phyloP scores from a whole-genome alignment of 2,888 invertebrate species.

The Cheilosia impressa region DNA sequence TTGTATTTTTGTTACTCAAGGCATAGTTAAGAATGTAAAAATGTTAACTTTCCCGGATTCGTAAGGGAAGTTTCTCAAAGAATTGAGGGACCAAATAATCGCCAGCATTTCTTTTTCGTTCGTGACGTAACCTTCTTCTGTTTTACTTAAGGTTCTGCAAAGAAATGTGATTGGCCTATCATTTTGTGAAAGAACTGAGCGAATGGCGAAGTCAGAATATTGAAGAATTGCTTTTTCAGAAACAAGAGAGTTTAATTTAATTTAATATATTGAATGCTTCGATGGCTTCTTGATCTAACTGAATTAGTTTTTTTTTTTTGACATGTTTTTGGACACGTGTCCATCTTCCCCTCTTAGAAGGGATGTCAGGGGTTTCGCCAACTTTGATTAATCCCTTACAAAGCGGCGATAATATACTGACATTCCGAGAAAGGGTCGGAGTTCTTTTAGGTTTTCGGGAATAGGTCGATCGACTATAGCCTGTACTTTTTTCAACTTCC shows the following conservation, averaged over 20 bases:
- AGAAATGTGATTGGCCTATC: slow-evolving; percentile 35
- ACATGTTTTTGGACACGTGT: too few relatives aligned
- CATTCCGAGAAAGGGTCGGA: neutral
- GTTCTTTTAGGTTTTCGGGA: too few relatives aligned
- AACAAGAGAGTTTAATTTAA: slow-evolving; percentile 41
- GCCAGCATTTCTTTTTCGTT: slow-evolving; percentile 63
- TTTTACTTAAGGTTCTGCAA: slow-evolving; percentile 39
- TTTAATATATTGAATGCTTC: slow-evolving; percentile 1
- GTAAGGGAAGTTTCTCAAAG: slow-evolving; percentile 54
- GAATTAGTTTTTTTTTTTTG: neutral
- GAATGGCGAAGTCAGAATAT: neutral
- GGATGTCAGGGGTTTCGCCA: too few relatives aligned
- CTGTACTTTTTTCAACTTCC: too few relatives aligned
- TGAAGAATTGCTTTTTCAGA: slow-evolving; percentile 41
- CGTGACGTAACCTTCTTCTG: slow-evolving; percentile 46
- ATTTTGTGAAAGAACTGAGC: neutral
- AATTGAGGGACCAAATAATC: slow-evolving; percentile 37
- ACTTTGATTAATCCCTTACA: neutral
- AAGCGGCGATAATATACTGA: too few relatives aligned
- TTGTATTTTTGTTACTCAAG: too few relatives aligned
- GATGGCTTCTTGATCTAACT: too few relatives aligned
- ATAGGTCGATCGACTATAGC: too few relatives aligned
- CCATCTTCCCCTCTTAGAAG: too few relatives aligned
- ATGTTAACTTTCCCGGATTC: slow-evolving; percentile 26
- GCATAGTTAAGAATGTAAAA: neutral